These are phyloP conservation scores for Leptoteleia sp. DNA, from an alignment of 1,140 invertebrate species.

Conservation along the genomic window DNA sequence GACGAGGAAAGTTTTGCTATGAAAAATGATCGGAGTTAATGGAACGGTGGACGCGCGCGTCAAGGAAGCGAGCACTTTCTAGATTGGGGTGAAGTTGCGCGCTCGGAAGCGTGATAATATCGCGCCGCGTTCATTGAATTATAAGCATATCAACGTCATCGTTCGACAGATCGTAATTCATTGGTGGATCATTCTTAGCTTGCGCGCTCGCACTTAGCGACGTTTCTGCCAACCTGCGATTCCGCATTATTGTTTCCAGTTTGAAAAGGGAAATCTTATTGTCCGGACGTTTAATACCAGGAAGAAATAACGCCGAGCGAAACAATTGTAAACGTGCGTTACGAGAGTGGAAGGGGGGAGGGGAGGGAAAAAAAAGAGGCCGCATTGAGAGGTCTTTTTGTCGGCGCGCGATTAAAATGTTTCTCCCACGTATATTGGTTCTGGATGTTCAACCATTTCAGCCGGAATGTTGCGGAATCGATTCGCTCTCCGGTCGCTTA, in stretches of 20 bases:
- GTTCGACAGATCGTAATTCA: constrained; percentile 50
- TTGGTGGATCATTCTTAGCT: constrained; percentile 31
- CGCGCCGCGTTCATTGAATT: constrained; percentile 30
- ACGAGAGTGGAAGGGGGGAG: too few relatives aligned
- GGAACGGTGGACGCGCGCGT: constrained; percentile 15
- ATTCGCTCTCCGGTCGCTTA: too few relatives aligned
- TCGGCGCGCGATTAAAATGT: too few relatives aligned
- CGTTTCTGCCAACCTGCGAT: constrained; percentile 10
- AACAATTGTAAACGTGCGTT: background rate
- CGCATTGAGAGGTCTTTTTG: too few relatives aligned
- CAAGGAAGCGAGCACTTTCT: constrained; percentile 27
- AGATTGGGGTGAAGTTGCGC: constrained; percentile 16
- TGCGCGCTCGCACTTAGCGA: constrained; percentile 22
- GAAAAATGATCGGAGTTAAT: constrained; percentile 12
- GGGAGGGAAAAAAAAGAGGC: too few relatives aligned
- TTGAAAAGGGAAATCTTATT: constrained; percentile 51
- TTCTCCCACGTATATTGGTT: too few relatives aligned
- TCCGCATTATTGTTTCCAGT: constrained; percentile 29
- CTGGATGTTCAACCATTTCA: too few relatives aligned
- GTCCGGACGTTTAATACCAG: constrained; percentile 20
- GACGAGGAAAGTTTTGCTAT: background rate
- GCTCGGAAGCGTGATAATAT: constrained; percentile 17
- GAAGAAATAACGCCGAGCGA: constrained; percentile 25
- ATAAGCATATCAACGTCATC: constrained; percentile 26
- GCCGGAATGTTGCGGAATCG: too few relatives aligned